A percentile compares a stretch with the other conserved stretches of the same genome.
Evolutionary conservation across 2,888 invertebrate species (phyloP).

Genomic region (Loripinus fragilis): DNA sequence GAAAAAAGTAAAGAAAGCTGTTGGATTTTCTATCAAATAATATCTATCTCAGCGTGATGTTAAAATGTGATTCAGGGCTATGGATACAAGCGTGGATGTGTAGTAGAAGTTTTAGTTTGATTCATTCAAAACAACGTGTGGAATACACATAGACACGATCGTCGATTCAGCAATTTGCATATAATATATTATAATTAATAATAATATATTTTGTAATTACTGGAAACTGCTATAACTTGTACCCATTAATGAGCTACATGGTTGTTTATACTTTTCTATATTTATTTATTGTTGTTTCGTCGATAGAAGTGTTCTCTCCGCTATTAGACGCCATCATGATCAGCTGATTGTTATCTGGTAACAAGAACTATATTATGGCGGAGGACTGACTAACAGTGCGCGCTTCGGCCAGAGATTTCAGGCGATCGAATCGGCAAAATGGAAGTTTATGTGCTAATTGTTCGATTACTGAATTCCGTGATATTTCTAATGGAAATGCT

Average conservation of each 20-base stretch:
- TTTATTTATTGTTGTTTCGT: background rate
- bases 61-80: no score
- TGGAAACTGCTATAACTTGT: background rate
- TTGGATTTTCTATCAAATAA: no score
- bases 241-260: constrained; percentile 5
- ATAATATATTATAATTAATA: constrained; percentile 21
- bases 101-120: no score
- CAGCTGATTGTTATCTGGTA: background rate
- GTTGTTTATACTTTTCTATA: background rate
- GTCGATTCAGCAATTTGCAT: constrained; percentile 6
- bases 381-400: background rate
- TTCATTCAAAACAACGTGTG: no score
- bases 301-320: background rate
- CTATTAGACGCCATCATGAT: no score
- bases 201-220: constrained; percentile 2
- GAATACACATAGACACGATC: background rate
- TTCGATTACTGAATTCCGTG: constrained; percentile 33
- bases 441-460: constrained; percentile 35
- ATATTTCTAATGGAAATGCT: constrained; percentile 34
- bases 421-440: constrained; percentile 22
- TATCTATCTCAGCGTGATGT: no score
- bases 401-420: constrained; percentile 10
- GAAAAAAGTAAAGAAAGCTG: no score
- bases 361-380: constrained; percentile 16
- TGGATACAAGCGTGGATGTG: no score